Evolutionary conservation across 2,113 vertebrate species (phyloP).

Genomic region (Serinus canaria): DNA sequence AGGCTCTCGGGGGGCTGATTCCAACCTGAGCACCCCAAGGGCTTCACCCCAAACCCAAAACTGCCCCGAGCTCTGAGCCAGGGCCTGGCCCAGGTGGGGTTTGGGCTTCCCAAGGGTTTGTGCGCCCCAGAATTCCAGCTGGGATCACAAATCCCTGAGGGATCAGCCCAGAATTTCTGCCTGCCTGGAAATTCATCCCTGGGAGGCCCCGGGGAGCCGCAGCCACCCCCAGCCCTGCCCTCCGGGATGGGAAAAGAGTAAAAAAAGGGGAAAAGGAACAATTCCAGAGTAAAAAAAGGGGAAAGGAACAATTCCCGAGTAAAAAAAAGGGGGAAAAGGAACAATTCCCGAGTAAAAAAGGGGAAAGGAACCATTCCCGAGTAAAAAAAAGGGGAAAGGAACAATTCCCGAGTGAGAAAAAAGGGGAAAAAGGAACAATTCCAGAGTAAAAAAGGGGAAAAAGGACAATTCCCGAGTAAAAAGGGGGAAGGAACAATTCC

Average conservation of each 20-base stretch:
- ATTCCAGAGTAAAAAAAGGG: too few species aligned
- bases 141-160: rapidly evolving
- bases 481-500: too few species aligned
- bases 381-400: too few species aligned
- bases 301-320: too few species aligned
- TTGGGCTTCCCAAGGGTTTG: neutral
- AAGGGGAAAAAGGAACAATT: neutral
- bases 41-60: neutral
- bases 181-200: neutral
- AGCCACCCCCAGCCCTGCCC: neutral
- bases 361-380: neutral
- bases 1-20: rapidly evolving
- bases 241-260: rapidly evolving
- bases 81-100: neutral
- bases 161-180: neutral
- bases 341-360: rapidly evolving
- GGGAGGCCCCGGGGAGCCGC: too few species aligned
- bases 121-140: neutral
- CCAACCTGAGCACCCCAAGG: neutral
- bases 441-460: too few species aligned
- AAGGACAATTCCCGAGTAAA: too few species aligned
- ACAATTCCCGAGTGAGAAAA: neutral
- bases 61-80: rapidly evolving
- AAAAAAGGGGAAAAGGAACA: neutral
- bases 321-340: neutral